phyloP scores from a whole-genome alignment of 2,888 invertebrate species.

The Ctenicera cuprea region DNA sequence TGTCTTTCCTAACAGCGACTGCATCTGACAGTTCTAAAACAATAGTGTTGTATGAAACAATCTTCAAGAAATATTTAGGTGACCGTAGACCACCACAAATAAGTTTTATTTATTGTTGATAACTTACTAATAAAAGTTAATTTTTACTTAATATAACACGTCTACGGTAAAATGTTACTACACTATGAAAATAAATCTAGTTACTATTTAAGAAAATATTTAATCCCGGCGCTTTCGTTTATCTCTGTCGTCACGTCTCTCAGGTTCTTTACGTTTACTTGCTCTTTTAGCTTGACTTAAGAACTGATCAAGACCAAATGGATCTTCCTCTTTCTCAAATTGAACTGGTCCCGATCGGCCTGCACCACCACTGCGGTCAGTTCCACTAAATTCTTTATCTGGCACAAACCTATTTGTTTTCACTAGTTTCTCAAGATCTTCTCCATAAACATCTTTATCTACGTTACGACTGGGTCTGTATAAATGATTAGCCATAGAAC shows the following conservation, averaged over 20 bases:
- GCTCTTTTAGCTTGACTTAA: slow-evolving; percentile 96
- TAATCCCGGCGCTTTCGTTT: slow-evolving; percentile 70
- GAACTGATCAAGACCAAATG: slow-evolving; percentile 98
- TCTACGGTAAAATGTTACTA: too few relatives aligned
- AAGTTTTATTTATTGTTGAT: too few relatives aligned
- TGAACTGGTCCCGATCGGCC: slow-evolving; percentile 95
- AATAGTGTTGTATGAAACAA: too few relatives aligned
- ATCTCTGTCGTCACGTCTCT: slow-evolving; percentile 71
- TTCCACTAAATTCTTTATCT: slow-evolving; percentile 97
- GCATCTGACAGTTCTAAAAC: too few relatives aligned
- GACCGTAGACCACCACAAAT: too few relatives aligned
- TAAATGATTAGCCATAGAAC: slow-evolving; percentile 90
- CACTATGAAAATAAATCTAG: too few relatives aligned
- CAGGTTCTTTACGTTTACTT: slow-evolving; percentile 78
- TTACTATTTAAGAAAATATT: too few relatives aligned
- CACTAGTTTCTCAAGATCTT: slow-evolving; percentile 91
- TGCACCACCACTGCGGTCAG: slow-evolving; percentile 80
- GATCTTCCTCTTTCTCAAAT: slow-evolving; percentile 94
- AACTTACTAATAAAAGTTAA: too few relatives aligned
- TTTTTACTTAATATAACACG: too few relatives aligned
- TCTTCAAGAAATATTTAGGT: too few relatives aligned
- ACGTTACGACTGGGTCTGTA: slow-evolving; percentile 91
- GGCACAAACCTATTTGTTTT: slow-evolving; percentile 97
- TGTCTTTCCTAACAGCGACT: too few relatives aligned
- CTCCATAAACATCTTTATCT: slow-evolving; percentile 93